Conservation (phyloP, 2,113 vertebrate species). For the Cichladusa arquata region DNA sequence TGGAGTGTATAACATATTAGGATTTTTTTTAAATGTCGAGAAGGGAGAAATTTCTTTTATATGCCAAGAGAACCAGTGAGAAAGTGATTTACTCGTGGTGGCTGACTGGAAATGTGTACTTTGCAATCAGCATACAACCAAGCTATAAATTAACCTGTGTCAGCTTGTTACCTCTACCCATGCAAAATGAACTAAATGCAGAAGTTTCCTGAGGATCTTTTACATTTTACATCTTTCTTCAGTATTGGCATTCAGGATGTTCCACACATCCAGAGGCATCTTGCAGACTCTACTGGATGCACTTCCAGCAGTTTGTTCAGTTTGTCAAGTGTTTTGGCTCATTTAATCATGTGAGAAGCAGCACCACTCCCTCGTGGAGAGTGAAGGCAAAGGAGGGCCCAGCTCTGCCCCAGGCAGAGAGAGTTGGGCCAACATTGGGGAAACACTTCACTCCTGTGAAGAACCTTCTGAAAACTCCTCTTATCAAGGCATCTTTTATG, state of each 20-base stretch:
- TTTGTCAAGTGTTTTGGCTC: slow-evolving; percentile 3
- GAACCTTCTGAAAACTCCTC: neutral
- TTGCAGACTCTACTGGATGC: neutral
- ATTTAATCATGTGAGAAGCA: neutral
- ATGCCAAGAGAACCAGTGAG: slow-evolving; percentile 18
- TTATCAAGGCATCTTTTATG: neutral
- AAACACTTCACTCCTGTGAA: neutral
- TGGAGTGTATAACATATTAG: slow-evolving; percentile 4
- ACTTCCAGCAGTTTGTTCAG: neutral
- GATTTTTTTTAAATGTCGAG: slow-evolving; percentile 50
- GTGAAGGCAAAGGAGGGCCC: neutral
- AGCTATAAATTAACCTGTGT: slow-evolving; percentile 46
- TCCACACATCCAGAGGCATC: neutral
- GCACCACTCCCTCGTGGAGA: neutral
- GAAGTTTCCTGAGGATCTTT: neutral
- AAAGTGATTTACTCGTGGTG: slow-evolving; percentile 46
- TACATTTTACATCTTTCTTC: neutral
- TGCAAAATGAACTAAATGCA: neutral
- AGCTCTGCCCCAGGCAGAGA: neutral
- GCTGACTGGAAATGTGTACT: slow-evolving; percentile 41
- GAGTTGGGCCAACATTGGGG: neutral
- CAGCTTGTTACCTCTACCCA: neutral
- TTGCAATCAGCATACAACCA: slow-evolving; percentile 22
- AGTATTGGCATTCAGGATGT: neutral
- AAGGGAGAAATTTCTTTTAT: slow-evolving; percentile 41